Conservation (phyloP, 2,888 invertebrate genomes). For the Euplagia quadripunctaria region DNA sequence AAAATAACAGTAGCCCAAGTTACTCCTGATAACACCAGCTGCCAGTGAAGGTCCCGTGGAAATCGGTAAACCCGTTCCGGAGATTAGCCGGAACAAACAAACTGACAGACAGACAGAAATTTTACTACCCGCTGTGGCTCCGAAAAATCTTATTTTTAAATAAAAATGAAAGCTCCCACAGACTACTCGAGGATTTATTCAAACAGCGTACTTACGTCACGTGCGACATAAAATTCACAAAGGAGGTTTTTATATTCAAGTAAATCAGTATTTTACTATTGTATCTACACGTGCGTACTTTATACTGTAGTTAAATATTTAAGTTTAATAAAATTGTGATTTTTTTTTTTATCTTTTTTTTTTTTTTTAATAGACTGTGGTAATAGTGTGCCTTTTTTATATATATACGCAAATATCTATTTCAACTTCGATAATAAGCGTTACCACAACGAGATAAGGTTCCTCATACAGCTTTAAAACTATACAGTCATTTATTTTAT, state of each 20-base stretch:
- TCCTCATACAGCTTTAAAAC: background rate
- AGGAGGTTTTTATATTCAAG: conserved; percentile 13
- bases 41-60: no score
- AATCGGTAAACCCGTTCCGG: no score
- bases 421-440: no score
- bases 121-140: background rate
- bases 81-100: background rate
- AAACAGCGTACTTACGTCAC: conserved; percentile 4
- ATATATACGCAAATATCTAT: no score
- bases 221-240: conserved; percentile 16
- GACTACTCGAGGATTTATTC: conserved; percentile 16
- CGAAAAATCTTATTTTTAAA: conserved; percentile 27
- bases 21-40: no score
- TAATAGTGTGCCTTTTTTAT: no score
- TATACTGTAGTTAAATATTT: background rate
- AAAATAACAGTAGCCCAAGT: no score
- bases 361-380: no score
- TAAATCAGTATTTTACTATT: background rate
- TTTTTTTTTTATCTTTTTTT: no score
- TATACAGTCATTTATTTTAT: background rate
- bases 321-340: no score
- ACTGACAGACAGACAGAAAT: background rate
- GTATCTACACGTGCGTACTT: background rate
- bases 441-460: no score
- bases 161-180: conserved; percentile 6